Evolutionary conservation across 2,113 vertebrate genomes (phyloP).

Genomic region (Oncorhynchus clarkii): DNA sequence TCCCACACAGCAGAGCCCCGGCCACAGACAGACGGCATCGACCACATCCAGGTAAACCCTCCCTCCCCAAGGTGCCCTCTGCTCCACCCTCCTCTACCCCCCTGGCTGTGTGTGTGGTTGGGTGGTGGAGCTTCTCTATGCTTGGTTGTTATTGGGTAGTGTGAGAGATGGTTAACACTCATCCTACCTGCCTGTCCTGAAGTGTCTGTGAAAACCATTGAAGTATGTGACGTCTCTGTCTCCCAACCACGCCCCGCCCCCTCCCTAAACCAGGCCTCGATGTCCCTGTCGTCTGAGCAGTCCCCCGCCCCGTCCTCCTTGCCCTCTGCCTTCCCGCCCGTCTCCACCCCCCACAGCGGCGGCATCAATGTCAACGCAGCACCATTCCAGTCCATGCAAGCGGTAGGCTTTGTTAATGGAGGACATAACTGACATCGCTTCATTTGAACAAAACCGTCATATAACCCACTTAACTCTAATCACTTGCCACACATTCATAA

Average conservation of each 20-base stretch:
- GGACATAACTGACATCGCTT: not conserved
- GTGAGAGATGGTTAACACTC: not conserved
- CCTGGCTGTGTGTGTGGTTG: not conserved
- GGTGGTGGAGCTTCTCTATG: not conserved
- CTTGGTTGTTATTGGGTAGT: not conserved
- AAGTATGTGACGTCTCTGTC: not conserved
- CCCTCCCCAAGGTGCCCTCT: not conserved
- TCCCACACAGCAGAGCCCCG: slow-evolving; percentile 79
- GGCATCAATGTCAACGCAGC: slow-evolving; percentile 98
- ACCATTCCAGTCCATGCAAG: slow-evolving; percentile 99
- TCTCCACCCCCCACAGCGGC: slow-evolving; percentile 90
- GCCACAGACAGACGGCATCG: slow-evolving; percentile 79
- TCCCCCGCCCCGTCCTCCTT: slow-evolving; percentile 83
- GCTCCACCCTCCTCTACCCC: too few relatives aligned
- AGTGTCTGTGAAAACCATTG: slow-evolving; percentile 21
- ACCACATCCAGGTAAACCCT: slow-evolving; percentile 81
- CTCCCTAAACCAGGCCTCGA: slow-evolving; percentile 75
- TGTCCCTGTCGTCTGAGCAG: slow-evolving; percentile 89
- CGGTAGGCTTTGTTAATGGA: slow-evolving; percentile 75
- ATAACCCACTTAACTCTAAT: not conserved
- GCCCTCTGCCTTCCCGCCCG: slow-evolving; percentile 90
- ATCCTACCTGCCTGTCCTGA: not conserved
- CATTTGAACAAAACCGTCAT: not conserved
- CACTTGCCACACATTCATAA: not conserved
- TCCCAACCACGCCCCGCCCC: slow-evolving; percentile 3